These are phyloP conservation scores for Dendrocincla fuliginosa DNA, from an alignment of 2,797 vertebrate species.

Conservation along the genomic window DNA sequence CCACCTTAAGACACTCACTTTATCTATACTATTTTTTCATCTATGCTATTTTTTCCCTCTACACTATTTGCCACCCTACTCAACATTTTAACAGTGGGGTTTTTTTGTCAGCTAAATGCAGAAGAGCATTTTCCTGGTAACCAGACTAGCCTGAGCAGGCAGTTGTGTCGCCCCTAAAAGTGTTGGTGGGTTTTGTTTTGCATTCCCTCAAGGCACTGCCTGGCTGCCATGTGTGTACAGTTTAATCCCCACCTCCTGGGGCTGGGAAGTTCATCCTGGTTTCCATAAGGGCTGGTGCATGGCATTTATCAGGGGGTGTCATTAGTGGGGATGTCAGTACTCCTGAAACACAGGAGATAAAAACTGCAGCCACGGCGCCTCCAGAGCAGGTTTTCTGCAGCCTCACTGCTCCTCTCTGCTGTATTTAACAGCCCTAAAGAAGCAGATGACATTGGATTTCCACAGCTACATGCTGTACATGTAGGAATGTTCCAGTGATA, in stretches of 20 bases:
- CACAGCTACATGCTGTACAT: conserved; percentile 1
- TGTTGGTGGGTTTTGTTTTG: not conserved
- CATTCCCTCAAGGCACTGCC: not conserved
- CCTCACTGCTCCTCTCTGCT: not conserved
- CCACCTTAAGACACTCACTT: not conserved
- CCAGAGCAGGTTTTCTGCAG: not conserved
- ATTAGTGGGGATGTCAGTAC: not conserved
- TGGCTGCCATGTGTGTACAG: not conserved
- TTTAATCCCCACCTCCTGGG: not conserved
- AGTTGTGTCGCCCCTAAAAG: not conserved
- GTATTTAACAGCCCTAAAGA: not conserved
- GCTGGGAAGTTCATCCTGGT: not conserved
- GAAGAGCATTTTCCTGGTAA: not conserved
- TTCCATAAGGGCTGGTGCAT: not conserved
- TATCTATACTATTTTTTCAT: not conserved
- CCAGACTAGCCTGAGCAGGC: not conserved
- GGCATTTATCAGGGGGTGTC: not conserved
- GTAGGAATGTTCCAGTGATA: not conserved
- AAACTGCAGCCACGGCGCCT: not conserved
- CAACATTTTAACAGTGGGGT: not conserved
- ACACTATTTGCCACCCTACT: not conserved
- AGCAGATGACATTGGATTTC: not conserved
- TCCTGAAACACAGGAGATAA: not conserved
- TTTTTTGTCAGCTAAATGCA: not conserved
- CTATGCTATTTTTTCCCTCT: too few species aligned